Evolutionary conservation across 2,797 vertebrate genomes (phyloP).

Genomic region (Balearica regulorum): DNA sequence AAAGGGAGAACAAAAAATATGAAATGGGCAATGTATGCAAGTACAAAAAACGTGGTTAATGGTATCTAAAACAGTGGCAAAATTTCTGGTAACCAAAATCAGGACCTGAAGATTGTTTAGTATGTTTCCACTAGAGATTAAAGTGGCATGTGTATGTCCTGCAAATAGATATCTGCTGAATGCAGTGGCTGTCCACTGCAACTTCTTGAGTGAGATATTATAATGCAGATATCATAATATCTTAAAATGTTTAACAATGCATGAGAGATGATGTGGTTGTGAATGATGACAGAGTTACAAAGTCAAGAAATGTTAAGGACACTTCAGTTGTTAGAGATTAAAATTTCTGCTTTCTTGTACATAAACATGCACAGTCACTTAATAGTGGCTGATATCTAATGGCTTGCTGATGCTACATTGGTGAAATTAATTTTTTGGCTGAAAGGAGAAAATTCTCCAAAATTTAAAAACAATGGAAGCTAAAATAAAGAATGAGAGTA

Average conservation of each 20-base stretch:
- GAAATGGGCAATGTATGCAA: background rate
- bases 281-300: constrained; percentile 13
- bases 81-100: background rate
- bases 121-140: background rate
- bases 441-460: background rate
- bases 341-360: background rate
- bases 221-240: background rate
- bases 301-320: constrained; percentile 15
- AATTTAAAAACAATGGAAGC: background rate
- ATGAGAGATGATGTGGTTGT: background rate
- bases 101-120: background rate
- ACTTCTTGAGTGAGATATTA: background rate
- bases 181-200: background rate
- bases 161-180: background rate
- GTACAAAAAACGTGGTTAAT: background rate
- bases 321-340: constrained; percentile 27
- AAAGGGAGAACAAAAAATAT: background rate
- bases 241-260: background rate
- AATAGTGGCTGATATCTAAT: background rate
- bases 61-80: background rate
- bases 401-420: background rate
- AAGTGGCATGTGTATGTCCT: background rate
- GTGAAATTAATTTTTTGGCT: background rate
- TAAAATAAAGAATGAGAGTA: background rate
- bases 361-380: background rate